Evolutionary conservation across 53 echinoderm and acorn worm genomes (phyloP).

Genomic region (Mesocentrotus franciscanus): DNA sequence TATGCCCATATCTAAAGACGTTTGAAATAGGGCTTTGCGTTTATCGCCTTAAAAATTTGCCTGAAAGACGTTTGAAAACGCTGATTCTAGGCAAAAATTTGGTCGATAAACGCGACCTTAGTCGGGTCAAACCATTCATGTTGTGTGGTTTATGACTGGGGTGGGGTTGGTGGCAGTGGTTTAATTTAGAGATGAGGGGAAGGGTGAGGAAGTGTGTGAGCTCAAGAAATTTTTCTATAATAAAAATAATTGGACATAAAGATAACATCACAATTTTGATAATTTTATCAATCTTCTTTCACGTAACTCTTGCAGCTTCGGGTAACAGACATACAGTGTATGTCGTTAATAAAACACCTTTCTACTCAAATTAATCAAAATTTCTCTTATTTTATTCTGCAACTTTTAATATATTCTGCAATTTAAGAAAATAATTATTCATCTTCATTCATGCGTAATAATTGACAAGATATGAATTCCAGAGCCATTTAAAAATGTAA

Average conservation of each 20-base stretch:
- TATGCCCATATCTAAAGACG: too few relatives aligned
- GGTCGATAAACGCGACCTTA: too few relatives aligned
- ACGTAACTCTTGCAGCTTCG: background rate
- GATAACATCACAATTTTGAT: background rate
- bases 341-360: background rate
- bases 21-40: too few relatives aligned
- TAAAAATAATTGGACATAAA: background rate
- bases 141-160: background rate
- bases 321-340: background rate
- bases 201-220: background rate
- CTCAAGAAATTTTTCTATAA: background rate
- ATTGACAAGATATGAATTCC: background rate
- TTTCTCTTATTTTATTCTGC: background rate
- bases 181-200: background rate
- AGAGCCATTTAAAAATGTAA: background rate
- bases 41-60: too few relatives aligned
- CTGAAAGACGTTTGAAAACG: too few relatives aligned
- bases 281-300: background rate
- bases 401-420: background rate
- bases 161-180: background rate
- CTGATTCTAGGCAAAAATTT: too few relatives aligned
- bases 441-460: background rate
- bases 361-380: background rate
- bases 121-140: background rate
- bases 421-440: background rate